These are phyloP conservation scores for Drosophila histrio DNA, from an alignment of 2,888 invertebrate genomes.

Conservation along the genomic window DNA sequence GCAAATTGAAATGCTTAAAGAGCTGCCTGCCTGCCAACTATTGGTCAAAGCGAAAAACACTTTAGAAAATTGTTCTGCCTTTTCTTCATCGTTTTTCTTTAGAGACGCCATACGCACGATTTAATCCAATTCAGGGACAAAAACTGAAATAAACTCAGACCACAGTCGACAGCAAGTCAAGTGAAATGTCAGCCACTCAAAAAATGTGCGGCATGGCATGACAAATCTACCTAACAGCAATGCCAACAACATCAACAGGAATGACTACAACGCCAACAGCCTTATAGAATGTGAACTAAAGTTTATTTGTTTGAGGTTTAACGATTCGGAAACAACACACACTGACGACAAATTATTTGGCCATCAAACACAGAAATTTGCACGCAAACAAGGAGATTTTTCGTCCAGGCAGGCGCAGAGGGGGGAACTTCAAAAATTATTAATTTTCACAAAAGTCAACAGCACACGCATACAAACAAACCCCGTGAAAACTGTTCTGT, in stretches of 20 bases:
- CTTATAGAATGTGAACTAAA: constrained; percentile 30
- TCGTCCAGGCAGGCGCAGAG: background rate
- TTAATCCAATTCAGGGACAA: constrained; percentile 44
- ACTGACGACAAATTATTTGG: constrained; percentile 78
- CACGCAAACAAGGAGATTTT: constrained; percentile 13
- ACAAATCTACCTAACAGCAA: constrained; percentile 64
- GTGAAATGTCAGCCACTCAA: constrained; percentile 76
- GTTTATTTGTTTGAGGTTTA: constrained; percentile 72
- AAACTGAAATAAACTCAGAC: constrained; percentile 10
- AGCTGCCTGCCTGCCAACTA: constrained; percentile 8
- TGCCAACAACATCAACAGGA: constrained; percentile 14
- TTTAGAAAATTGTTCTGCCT: constrained; percentile 45
- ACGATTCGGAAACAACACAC: constrained; percentile 74
- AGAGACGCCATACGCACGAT: constrained; percentile 64
- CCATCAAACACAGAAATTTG: constrained; percentile 74
- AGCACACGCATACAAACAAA: constrained; percentile 25
- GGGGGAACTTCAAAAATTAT: constrained; percentile 63
- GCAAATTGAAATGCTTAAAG: constrained; percentile 39
- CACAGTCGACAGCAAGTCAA: constrained; percentile 40
- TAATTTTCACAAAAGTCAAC: constrained; percentile 75
- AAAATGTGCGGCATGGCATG: constrained; percentile 64
- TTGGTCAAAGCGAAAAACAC: constrained; percentile 39
- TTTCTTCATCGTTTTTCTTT: constrained; percentile 4
- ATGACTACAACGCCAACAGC: background rate
- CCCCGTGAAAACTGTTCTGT: constrained; percentile 34